Evolutionary conservation across 1,140 invertebrate species (phyloP).

Genomic region (Brachionus rubens): DNA sequence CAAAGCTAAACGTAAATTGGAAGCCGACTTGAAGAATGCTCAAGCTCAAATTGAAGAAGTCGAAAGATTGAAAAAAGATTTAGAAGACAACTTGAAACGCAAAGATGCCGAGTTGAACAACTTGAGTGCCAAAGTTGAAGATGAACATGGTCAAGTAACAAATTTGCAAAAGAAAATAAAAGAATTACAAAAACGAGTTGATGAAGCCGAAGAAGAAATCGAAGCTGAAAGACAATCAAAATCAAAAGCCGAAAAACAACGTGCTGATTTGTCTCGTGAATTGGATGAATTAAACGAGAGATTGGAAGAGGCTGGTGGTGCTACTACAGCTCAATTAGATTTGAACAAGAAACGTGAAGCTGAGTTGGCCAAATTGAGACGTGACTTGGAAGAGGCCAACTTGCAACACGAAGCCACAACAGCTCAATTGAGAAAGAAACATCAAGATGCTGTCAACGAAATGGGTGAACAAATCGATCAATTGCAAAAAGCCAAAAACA

Average conservation of each 20-base stretch:
- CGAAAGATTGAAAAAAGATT: slow-evolving; percentile 93
- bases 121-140: slow-evolving; percentile 90
- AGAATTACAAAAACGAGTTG: slow-evolving; percentile 79
- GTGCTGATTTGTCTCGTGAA: slow-evolving; percentile 88
- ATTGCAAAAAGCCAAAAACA: slow-evolving; percentile 96
- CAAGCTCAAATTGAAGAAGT: slow-evolving; percentile 95
- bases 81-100: slow-evolving; percentile 74
- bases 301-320: slow-evolving; percentile 95
- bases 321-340: slow-evolving; percentile 95
- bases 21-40: slow-evolving; percentile 94
- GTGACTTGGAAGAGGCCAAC: slow-evolving; percentile 95
- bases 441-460: slow-evolving; percentile 92
- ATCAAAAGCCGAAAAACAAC: slow-evolving; percentile 82
- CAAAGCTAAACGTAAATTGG: slow-evolving; percentile 85
- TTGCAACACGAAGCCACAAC: slow-evolving; percentile 95
- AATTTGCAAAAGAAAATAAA: slow-evolving; percentile 97
- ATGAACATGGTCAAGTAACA: slow-evolving; percentile 90
- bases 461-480: slow-evolving; percentile 99
- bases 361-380: slow-evolving; percentile 92
- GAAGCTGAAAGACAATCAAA: slow-evolving; percentile 92
- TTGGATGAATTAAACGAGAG: slow-evolving; percentile 94
- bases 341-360: slow-evolving; percentile 99
- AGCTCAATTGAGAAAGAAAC: slow-evolving; percentile 93
- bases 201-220: slow-evolving; percentile 93
- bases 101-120: slow-evolving; percentile 95